Evolutionary conservation across 2,113 vertebrate species (phyloP), one percentile per base, ranked within the genome.

Genomic region (Trachemys scripta): DNA sequence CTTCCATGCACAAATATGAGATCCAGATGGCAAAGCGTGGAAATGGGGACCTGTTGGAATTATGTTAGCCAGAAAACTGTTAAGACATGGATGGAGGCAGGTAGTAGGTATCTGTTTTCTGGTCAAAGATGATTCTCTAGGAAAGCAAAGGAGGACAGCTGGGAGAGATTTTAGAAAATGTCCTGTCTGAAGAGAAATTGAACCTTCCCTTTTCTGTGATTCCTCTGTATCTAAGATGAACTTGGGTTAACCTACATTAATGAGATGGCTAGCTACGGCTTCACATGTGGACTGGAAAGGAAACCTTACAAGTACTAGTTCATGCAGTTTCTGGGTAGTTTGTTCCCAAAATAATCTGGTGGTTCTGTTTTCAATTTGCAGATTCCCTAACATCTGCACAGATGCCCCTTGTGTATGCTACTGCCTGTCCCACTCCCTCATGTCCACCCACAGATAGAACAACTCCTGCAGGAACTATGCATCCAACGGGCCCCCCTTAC

Each of bases 21-120:
- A 97, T 97, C 97, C 97, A 98, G 97, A 97, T 97, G 97, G 95
- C 29, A 69, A 84, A 90, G 94, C 50, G 62, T 0, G 0, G 85
- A 92, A 89, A 93, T 31, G 76, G 57, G 57, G 96, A 35, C 51
- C 50, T 51, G 93, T 90, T 89, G 76, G 94, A 94, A 9, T 72
- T 4, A 31, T 31, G 76, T 90, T 87, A 88, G 79, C 96, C 89
- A 82, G 53, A 95, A 93, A 92, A 87, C 25, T 87, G 24, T 92
- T 88, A 81, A 91, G 80, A 93, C 59, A 17, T 81, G 86, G 83
- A 94, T 85, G 82, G 59, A 87, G 54, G 47, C 91, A 88, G 89
- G 80, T 45, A 80, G 2, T 56, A 27, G 50, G 83, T 82, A 19
- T 80, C 95, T 90, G 20, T 31, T 89, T 96, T 80, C 22, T 78